Conservation (phyloP, 2,888 invertebrate genomes). For the Netelia melanura region DNA sequence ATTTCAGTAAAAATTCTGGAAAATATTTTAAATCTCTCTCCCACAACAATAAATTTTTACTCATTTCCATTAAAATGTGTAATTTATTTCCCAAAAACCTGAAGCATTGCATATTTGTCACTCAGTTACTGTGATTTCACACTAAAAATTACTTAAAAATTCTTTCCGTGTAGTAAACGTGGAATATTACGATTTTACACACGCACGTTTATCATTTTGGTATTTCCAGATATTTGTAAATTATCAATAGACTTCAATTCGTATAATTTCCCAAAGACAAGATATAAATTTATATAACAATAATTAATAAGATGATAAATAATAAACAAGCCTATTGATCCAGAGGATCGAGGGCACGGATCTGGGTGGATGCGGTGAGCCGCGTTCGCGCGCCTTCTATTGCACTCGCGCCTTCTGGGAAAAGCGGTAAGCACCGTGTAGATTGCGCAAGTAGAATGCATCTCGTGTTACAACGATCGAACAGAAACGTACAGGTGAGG, state of each 20-base stretch:
- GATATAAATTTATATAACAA: neutral
- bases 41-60: no score
- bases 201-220: no score
- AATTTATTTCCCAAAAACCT: no score
- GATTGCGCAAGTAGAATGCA: slow-evolving; percentile 77
- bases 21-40: no score
- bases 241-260: neutral
- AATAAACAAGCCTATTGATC: slow-evolving; percentile 48
- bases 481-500: slow-evolving; percentile 74
- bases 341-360: slow-evolving; percentile 46
- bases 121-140: no score
- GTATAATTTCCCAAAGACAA: no score
- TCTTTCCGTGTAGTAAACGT: no score
- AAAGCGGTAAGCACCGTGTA: slow-evolving; percentile 53
- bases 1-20: no score
- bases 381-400: slow-evolving; percentile 67
- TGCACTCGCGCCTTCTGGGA: slow-evolving; percentile 59
- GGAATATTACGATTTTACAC: no score
- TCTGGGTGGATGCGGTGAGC: slow-evolving; percentile 75
- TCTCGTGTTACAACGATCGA: slow-evolving; percentile 78
- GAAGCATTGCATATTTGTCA: no score
- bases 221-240: neutral
- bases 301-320: slow-evolving; percentile 26
- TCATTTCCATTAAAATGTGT: no score
- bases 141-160: no score